Evolutionary conservation across 2,888 invertebrate genomes (phyloP), one percentile per base, ranked within the genome.

Genomic region (Drosophila subsilvestris): DNA sequence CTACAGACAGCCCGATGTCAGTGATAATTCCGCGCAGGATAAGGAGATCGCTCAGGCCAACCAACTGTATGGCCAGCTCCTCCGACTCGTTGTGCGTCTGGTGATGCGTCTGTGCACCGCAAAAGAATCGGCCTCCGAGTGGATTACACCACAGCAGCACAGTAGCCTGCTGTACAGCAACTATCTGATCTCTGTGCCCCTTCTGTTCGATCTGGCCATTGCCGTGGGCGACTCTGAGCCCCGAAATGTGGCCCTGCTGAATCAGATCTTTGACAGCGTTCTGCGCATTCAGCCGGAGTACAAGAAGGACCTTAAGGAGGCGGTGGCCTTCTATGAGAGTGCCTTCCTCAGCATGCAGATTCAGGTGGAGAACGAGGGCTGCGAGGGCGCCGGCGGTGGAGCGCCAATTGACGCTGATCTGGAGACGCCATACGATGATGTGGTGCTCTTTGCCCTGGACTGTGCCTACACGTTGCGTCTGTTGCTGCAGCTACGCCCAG

Each of bases 131-230:
- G 94, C 95, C 92, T 96, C 91, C 2, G 93, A 93, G 75, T 95
- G 94, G 93, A 95, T 97, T 90, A 94, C 93, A 2, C 94, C 94
- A 57, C 92, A 93, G 44, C 94, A 93, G 63, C 94, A 96, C 92
- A 95, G 95, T 0, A 93, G 94, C 7, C 87, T 96, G n/a, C 89
- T 97, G 53, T 97, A 97, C 90, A 93, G 96, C 69, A 95, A 96
- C 79, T 97, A 95, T 91, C 93, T 98, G 74, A 95, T 97, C 82
- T 96, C 97, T n/a, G 93, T 97, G 74, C 96, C 97, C 0, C 95
- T 96, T 87, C 91, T 97, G 57, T 94, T 96, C 92, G 97, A 97
- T 90, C 90, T 97, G 12, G 95, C 96, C 86, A 93, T 95, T 45
- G 93, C 96, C 9, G 97, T 96, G 79, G 96, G 96, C 0, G 93